phyloP scores from a whole-genome alignment of 2,888 invertebrate species.

The Polydesmus complanatus region DNA sequence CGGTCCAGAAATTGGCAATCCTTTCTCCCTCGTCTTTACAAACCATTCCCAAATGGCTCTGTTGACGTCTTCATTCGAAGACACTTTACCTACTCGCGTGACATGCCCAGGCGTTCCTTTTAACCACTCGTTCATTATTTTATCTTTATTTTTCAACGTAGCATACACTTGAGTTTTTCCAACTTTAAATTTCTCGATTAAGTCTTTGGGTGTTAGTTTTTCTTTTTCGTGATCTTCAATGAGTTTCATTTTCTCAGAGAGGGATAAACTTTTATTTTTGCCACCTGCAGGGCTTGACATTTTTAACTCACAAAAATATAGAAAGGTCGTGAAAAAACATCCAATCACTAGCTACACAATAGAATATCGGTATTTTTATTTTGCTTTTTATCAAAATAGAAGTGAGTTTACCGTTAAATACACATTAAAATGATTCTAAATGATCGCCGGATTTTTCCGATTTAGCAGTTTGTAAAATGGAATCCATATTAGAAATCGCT shows the following conservation, averaged over 20 bases:
- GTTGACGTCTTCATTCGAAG: not conserved
- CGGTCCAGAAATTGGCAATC: constrained; percentile 5
- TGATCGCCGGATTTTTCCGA: too few relatives aligned
- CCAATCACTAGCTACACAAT: too few relatives aligned
- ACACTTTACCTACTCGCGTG: not conserved
- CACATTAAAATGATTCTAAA: too few relatives aligned
- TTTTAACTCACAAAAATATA: too few relatives aligned
- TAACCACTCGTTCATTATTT: not conserved
- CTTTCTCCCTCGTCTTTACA: not conserved
- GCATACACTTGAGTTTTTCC: not conserved
- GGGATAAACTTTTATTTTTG: not conserved
- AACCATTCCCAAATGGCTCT: not conserved
- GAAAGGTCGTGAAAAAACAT: too few relatives aligned
- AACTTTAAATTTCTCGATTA: not conserved
- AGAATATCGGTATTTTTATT: too few relatives aligned
- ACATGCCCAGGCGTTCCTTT: not conserved
- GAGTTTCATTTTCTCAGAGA: not conserved
- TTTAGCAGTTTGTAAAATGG: too few relatives aligned
- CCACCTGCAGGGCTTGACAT: not conserved
- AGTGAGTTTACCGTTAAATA: too few relatives aligned
- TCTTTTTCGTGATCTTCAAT: not conserved
- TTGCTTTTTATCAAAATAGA: too few relatives aligned
- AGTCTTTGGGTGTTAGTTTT: not conserved
- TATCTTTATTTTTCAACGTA: constrained; percentile 1
- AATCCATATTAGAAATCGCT: too few relatives aligned